phyloP scores from a whole-genome alignment of 2,888 invertebrate genomes.

The Nematopogon swammerdamellus region DNA sequence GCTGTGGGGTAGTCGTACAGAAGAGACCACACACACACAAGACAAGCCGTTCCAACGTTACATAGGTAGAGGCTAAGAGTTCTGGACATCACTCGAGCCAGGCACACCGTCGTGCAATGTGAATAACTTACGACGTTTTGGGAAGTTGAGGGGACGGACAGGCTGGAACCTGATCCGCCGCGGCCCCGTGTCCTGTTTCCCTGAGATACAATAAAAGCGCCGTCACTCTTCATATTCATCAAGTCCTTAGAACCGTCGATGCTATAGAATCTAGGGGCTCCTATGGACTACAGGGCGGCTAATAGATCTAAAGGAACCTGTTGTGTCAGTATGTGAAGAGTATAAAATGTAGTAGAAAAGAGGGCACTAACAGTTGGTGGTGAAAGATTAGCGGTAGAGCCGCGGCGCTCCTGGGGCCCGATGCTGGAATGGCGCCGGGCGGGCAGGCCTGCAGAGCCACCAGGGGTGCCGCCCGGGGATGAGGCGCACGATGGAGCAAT shows the following conservation, averaged over 20 bases:
- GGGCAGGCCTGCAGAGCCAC: conserved; percentile 74
- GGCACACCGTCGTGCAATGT: conserved; percentile 27
- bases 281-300: too few species aligned
- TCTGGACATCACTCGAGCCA: conserved; percentile 33
- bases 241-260: too few species aligned
- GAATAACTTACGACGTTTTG: conserved; percentile 63
- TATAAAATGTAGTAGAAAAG: too few species aligned
- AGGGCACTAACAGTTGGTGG: conserved; percentile 78
- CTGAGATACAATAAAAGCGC: conserved; percentile 52
- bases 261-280: too few species aligned
- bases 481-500: conserved; percentile 88
- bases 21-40: conserved; percentile 32
- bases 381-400: conserved; percentile 80
- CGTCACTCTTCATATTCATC: conserved; percentile 18
- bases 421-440: conserved; percentile 88
- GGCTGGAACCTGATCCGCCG: conserved; percentile 75
- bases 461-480: conserved; percentile 69
- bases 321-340: too few species aligned
- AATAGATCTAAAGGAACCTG: too few species aligned
- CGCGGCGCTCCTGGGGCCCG: conserved; percentile 84
- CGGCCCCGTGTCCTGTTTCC: conserved; percentile 62
- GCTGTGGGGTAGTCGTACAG: conserved; percentile 32
- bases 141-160: conserved; percentile 78
- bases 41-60: conserved; percentile 35
- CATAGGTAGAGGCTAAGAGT: too few species aligned